phyloP scores from a whole-genome alignment of 2,797 vertebrate genomes.

The Pseudochirops corinnae region DNA sequence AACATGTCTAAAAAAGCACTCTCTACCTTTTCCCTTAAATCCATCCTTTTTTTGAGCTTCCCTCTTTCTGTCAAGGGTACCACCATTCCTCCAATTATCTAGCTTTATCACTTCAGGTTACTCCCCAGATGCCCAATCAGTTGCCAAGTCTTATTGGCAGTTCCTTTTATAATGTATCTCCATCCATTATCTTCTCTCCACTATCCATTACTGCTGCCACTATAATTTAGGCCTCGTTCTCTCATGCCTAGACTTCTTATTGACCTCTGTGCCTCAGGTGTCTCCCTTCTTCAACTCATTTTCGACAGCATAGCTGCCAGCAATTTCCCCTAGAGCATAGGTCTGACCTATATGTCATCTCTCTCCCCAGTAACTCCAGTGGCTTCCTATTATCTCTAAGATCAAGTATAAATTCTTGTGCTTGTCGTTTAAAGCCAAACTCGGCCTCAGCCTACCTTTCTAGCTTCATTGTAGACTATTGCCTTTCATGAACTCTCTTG shows the following conservation, averaged over 20 bases:
- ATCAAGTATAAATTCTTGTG: not conserved
- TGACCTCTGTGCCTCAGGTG: not conserved
- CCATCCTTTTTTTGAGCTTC: not conserved
- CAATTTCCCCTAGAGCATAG: not conserved
- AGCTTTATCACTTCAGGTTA: not conserved
- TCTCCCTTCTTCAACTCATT: not conserved
- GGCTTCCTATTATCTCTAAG: not conserved
- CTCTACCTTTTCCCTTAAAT: not conserved
- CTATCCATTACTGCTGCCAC: not conserved
- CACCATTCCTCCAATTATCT: not conserved
- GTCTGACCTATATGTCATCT: not conserved
- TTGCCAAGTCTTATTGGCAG: not conserved
- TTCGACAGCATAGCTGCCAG: not conserved
- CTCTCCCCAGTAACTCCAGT: not conserved
- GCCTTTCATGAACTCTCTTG: not conserved
- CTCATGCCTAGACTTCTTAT: not conserved
- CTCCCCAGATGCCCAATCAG: not conserved
- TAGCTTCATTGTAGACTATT: not conserved
- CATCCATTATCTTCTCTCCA: not conserved
- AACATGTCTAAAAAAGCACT: not conserved
- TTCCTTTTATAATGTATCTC: not conserved
- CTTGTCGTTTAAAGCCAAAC: not conserved
- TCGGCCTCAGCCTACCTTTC: not conserved
- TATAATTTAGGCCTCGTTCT: not conserved
- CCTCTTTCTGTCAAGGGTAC: not conserved